Evolutionary conservation across 2,797 vertebrate species (phyloP).

Genomic region (Anabacerthia variegaticeps): DNA sequence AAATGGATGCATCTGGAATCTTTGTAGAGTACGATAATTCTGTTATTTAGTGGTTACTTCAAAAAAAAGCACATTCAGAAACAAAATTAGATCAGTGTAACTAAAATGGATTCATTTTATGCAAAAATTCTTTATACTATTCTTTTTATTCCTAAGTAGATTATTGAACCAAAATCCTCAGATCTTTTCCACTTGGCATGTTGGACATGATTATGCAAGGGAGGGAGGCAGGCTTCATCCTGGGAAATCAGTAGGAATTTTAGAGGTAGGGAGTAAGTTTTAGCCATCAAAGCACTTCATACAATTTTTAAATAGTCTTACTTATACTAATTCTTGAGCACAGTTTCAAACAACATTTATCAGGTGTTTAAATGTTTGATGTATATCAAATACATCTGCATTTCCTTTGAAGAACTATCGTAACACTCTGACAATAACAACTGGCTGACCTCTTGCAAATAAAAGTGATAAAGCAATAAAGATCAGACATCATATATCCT

Average conservation of each 20-base stretch:
- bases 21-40: background rate
- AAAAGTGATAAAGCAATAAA: slow-evolving; percentile 20
- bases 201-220: background rate
- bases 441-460: background rate
- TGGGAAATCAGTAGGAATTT: background rate
- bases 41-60: slow-evolving; percentile 11
- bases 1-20: slow-evolving; percentile 22
- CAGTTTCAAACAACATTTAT: background rate
- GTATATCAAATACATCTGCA: background rate
- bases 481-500: background rate
- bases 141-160: background rate
- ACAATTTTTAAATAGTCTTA: background rate
- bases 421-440: background rate
- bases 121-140: slow-evolving; percentile 1
- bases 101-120: slow-evolving; percentile 12
- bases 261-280: background rate
- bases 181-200: background rate
- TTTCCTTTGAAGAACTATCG: background rate
- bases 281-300: background rate
- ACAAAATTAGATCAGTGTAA: background rate
- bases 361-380: background rate
- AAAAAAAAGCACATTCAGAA: background rate
- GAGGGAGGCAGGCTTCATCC: background rate
- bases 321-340: background rate
- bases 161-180: slow-evolving; percentile 1